Evolutionary conservation across 2,888 invertebrate genomes (phyloP).

Genomic region (Papilio demoleus): DNA sequence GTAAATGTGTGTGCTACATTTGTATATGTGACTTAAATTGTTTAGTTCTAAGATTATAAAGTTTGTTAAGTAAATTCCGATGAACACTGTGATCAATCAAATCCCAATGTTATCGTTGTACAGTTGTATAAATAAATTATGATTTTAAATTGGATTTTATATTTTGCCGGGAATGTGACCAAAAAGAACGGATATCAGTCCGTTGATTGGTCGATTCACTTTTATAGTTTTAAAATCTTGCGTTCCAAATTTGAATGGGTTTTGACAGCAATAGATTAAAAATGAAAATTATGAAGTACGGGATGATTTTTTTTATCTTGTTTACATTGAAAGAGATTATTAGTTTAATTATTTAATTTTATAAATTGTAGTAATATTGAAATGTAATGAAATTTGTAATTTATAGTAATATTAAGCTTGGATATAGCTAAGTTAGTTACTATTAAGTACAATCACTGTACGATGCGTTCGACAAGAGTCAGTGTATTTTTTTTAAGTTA

Average conservation of each 20-base stretch:
- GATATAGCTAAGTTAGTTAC: constrained; percentile 75
- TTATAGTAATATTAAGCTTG: constrained; percentile 79
- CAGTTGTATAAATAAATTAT: constrained; percentile 52
- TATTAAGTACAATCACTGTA: constrained; percentile 60
- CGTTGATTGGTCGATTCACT: constrained; percentile 33
- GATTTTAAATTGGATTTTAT: constrained; percentile 30
- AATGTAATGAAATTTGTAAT: constrained; percentile 79
- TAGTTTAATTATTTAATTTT: constrained; percentile 46
- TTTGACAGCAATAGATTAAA: constrained; percentile 26
- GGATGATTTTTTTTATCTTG: constrained; percentile 23
- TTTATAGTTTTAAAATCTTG: not conserved
- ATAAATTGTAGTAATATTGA: constrained; percentile 54
- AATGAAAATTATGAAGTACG: constrained; percentile 10
- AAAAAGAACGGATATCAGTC: constrained; percentile 26
- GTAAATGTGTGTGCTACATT: constrained; percentile 78
- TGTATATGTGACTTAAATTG: constrained; percentile 75
- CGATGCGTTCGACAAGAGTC: constrained; percentile 69
- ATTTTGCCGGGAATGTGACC: constrained; percentile 4
- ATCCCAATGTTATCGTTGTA: constrained; percentile 43
- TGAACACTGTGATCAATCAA: constrained; percentile 40
- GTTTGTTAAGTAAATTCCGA: constrained; percentile 44
- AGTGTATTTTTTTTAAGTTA: constrained; percentile 79
- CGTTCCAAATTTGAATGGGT: constrained; percentile 7
- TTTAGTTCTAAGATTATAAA: constrained; percentile 51
- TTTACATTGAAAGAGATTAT: constrained; percentile 43